Base-by-base conservation (phyloP, 2,888 invertebrate species). In the Cerastis leucographa region DNA sequence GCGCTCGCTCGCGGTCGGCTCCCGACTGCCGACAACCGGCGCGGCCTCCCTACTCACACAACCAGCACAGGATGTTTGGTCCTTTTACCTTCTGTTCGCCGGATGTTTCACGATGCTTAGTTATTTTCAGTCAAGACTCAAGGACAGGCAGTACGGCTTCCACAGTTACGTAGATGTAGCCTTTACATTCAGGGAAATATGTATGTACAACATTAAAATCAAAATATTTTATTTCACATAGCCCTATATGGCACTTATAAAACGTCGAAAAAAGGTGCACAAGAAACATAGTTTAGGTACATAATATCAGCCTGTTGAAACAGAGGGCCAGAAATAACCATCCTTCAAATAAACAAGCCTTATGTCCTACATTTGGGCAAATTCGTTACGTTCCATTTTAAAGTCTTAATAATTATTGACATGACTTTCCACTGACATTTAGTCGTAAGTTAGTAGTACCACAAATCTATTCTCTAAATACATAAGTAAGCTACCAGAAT, bases 1-100 rank as follows among this genome's bases (percentile, higher is more conserved):
- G 76, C 69, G 42, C 70, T 74, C 78, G 83, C 64, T 64, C n/a
- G 44, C 82, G 88, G 84, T 56, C 80, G 76, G 64, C 82, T 76
- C 73, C 78, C 87, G 88, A 88, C 87, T 88, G 88, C 81, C 89
- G 68, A 0, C 64, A 19, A 7, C 74, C 22, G 62, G 67, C 62
- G n/a, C 61, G 73, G 62, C 51, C 59, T 12, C 46, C 74, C 62
- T 17, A 51, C 75, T 25, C 54, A 22, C 25, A n/a, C 61, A 12
- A 44, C 46, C 25, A 66, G 54, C 44, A 12, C 65, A 62, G 66
- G 75, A 78, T 66, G 1, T 29, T 8, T 66, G 56, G 2, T 81
- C 78, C 76, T 75, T 40, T 9, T 25, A 2, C 8, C 29, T 65
- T 46, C n/a, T 80, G 56, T n/a, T 56, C 35, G 49, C 49, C 49